These are phyloP conservation scores for Festucalex cinctus DNA, from an alignment of 2,113 vertebrate species.

Conservation along the genomic window DNA sequence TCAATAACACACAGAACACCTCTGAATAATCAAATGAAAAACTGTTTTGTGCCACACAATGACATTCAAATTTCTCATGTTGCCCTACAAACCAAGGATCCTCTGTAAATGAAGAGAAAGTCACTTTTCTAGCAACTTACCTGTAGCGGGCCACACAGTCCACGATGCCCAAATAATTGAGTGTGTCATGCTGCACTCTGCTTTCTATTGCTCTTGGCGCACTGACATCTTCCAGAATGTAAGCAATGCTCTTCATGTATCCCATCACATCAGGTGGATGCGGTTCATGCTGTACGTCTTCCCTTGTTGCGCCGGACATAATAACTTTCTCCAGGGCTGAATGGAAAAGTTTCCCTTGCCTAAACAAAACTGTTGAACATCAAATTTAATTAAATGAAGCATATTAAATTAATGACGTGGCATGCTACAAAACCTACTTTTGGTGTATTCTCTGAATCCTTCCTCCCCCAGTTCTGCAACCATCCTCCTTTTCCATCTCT, in stretches of 20 bases:
- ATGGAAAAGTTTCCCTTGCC: conserved; percentile 86
- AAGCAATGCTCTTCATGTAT: conserved; percentile 81
- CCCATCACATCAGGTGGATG: conserved; percentile 56
- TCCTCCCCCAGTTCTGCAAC: conserved; percentile 84
- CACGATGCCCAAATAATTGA: conserved; percentile 84
- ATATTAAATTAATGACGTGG: not conserved
- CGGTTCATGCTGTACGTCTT: conserved; percentile 33
- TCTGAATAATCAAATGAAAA: conserved; percentile 58
- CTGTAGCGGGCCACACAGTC: conserved; percentile 92
- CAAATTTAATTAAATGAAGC: not conserved
- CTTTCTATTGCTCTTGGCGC: conserved; percentile 86
- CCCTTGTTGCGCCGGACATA: conserved; percentile 38
- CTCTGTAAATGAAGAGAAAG: too few relatives aligned
- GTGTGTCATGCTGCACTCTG: conserved; percentile 77
- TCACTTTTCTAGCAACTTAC: conserved; percentile 62
- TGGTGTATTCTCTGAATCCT: conserved; percentile 84
- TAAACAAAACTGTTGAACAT: conserved; percentile 78
- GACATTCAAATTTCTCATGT: not conserved
- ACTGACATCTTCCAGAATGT: conserved; percentile 77
- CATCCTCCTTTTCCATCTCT: conserved; percentile 89
- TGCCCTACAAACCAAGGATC: too few relatives aligned
- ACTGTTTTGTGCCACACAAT: not conserved
- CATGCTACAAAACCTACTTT: conserved; percentile 68
- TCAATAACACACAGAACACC: conserved; percentile 89
- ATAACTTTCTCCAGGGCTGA: conserved; percentile 78